Percentiles rank a stretch among this genome's conserved stretches.
Conservation (phyloP, 1,140 invertebrate species). For the Metaphire vulgaris region DNA sequence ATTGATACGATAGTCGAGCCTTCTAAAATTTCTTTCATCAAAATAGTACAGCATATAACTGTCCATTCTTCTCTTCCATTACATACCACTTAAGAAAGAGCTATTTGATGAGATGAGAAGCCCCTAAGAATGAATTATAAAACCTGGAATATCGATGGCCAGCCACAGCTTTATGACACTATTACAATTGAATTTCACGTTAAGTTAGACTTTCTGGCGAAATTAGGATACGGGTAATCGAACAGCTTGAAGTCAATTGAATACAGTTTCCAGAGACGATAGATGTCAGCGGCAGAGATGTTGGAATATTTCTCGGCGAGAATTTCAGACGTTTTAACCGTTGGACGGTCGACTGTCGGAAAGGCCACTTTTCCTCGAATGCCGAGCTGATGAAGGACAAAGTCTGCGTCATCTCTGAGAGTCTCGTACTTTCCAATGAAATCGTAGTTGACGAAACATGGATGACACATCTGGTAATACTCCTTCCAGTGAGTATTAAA, state of each 20-base stretch:
- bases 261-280: not conserved
- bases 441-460: conserved; percentile 78
- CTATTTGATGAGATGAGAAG: too few species aligned
- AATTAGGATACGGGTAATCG: not conserved
- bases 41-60: too few species aligned
- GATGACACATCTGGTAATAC: conserved; percentile 72
- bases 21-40: too few species aligned
- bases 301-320: not conserved
- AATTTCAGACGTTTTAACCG: not conserved
- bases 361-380: conserved; percentile 30
- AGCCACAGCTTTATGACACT: too few species aligned
- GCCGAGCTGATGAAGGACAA: conserved; percentile 54
- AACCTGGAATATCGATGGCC: too few species aligned
- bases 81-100: too few species aligned
- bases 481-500: conserved; percentile 85
- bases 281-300: not conserved
- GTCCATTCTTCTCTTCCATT: too few species aligned
- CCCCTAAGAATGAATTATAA: too few species aligned
- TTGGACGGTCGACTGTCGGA: conserved; percentile 15
- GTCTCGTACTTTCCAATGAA: conserved; percentile 85
- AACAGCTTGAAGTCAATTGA: not conserved
- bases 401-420: conserved; percentile 63
- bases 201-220: too few species aligned
- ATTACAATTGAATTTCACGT: too few species aligned
- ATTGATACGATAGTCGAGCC: too few species aligned